Percentiles rank a stretch among this genome's conserved stretches.
phyloP scores from a whole-genome alignment of 2,113 vertebrate species.

The Notothenia rossii region DNA sequence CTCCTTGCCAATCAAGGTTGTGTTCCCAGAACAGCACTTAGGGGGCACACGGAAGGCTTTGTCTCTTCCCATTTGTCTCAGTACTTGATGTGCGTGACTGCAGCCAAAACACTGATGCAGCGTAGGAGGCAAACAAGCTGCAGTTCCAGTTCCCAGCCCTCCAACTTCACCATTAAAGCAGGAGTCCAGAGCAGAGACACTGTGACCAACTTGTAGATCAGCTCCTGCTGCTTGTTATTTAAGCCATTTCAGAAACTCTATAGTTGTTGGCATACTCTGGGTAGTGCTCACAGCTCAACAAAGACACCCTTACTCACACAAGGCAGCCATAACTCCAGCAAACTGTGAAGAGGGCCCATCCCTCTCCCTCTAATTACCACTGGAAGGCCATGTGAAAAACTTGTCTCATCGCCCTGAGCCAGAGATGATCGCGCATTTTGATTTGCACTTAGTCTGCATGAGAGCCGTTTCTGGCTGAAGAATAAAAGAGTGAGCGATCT shows the following conservation, averaged over 20 bases:
- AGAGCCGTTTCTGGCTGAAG: slow-evolving; percentile 58
- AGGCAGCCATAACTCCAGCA: slow-evolving; percentile 12
- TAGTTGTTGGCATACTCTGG: slow-evolving; percentile 38
- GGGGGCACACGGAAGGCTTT: slow-evolving; percentile 79
- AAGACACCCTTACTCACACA: slow-evolving; percentile 33
- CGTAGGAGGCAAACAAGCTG: slow-evolving; percentile 61
- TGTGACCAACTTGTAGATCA: slow-evolving; percentile 57
- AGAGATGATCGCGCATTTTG: slow-evolving; percentile 57
- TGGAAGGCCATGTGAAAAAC: slow-evolving; percentile 72
- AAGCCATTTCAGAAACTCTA: slow-evolving; percentile 40
- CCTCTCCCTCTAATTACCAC: slow-evolving; percentile 68
- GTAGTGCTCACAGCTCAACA: slow-evolving; percentile 26
- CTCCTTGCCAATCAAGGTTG: slow-evolving; percentile 72
- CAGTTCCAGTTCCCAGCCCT: slow-evolving; percentile 54
- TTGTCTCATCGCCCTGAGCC: slow-evolving; percentile 51
- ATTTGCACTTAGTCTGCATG: slow-evolving; percentile 36
- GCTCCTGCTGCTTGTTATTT: slow-evolving; percentile 58
- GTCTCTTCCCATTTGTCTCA: slow-evolving; percentile 81
- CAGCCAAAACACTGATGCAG: slow-evolving; percentile 61
- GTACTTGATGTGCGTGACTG: slow-evolving; percentile 72
- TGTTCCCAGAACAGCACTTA: slow-evolving; percentile 70
- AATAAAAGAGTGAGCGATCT: slow-evolving; percentile 45
- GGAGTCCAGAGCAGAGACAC: slow-evolving; percentile 27
- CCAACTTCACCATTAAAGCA: slow-evolving; percentile 43
- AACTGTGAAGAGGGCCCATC: slow-evolving; percentile 34